Base-by-base conservation (phyloP, 2,797 vertebrate species). In the Sphenodon punctatus region DNA sequence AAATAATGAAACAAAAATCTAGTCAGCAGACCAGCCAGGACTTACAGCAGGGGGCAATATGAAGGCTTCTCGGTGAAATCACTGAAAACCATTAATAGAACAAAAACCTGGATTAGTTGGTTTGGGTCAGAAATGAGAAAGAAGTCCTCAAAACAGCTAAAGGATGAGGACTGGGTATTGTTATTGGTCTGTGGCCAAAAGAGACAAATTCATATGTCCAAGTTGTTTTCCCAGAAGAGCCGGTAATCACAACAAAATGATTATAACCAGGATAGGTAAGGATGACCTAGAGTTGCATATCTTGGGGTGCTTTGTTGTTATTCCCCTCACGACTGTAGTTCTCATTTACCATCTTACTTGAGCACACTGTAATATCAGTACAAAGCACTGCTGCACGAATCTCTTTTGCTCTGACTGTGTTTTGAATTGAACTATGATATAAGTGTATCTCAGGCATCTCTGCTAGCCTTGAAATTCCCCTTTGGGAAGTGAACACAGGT, bases 401-500 rank as follows among this genome's bases (percentile, higher is more conserved):
- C 61, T 82, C 55, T 82, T 85, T 88, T 17, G 77, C 75, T 74
- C 82, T 67, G 84, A 86, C 49, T 67, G 19, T 84, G 56, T 90
- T 85, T 92, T 91, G 56, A 90, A 92, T 90, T 89, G 75, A 85
- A n/a, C 46, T 91, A 82, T 60, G 59, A 87, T 56, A 56, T 65
- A 65, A 42, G 56, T 27, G 20, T 60, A 78, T 51, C 67, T 67
- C 55, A 60, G 73, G 87, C 90, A 86, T 89, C 89, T 94, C 80
- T 94, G 88, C 67, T 90, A 86, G 72, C 72, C 88, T 85, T 92
- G 59, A 74, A 36, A 89, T 86, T 89, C 82, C 42, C 84, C 84
- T 84, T 88, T 82, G 87, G 75, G 78, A 51, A 77, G 80, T 67
- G 58, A 82, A 76, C 58, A 78, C 83, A 86, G 84, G 76, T 91